These are phyloP conservation scores for Leucania comma DNA, from an alignment of 2,888 invertebrate genomes.

Conservation along the genomic window DNA sequence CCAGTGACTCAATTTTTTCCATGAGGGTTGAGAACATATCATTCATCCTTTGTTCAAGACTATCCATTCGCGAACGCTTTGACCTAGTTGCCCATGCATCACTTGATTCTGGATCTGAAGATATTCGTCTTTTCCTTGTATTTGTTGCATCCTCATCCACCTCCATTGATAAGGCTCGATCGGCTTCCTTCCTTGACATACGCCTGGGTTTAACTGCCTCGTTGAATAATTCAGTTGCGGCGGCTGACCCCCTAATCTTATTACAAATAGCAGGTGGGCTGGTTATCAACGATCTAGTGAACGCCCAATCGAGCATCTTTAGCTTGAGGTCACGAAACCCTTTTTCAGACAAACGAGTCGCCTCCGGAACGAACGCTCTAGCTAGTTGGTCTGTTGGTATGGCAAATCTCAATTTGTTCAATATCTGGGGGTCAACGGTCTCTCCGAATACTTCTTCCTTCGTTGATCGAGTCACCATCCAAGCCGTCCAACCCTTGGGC, in stretches of 20 bases:
- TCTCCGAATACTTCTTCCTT: conserved; percentile 40
- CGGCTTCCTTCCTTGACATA: too few species aligned
- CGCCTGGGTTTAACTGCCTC: too few species aligned
- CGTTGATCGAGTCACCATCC: conserved; percentile 25
- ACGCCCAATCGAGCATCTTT: conserved; percentile 31
- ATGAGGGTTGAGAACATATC: conserved; percentile 16
- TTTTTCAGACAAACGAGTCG: conserved; percentile 40
- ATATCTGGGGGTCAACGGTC: conserved; percentile 19
- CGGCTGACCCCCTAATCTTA: conserved; percentile 42
- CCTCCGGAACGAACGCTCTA: conserved; percentile 40
- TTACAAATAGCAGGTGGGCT: conserved; percentile 43
- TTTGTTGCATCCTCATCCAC: background rate
- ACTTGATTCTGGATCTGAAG: conserved; percentile 14
- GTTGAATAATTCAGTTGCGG: conserved; percentile 27
- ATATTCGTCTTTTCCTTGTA: conserved; percentile 4
- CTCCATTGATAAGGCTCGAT: too few species aligned
- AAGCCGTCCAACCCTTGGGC: conserved; percentile 36
- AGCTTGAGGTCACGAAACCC: conserved; percentile 29
- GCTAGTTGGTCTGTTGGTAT: conserved; percentile 43
- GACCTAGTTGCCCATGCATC: conserved; percentile 2
- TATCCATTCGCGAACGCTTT: conserved; percentile 15
- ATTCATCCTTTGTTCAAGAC: conserved; percentile 16
- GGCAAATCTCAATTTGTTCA: conserved; percentile 45
- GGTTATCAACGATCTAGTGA: conserved; percentile 40
- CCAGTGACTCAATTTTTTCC: conserved; percentile 16